Evolutionary conservation across 2,888 invertebrate genomes (phyloP).

Genomic region (Eretmocerus hayati): DNA sequence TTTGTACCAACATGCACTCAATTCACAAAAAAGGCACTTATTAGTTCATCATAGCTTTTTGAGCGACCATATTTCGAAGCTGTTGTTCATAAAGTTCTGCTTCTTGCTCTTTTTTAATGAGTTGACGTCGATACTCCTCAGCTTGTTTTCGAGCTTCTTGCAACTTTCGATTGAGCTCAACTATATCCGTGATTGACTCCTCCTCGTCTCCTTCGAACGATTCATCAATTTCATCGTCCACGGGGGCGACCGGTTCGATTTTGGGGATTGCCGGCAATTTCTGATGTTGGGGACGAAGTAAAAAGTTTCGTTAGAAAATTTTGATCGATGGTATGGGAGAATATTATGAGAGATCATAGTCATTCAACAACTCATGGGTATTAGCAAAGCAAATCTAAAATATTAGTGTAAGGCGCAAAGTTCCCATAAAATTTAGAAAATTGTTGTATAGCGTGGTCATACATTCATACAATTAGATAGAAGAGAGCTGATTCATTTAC

Average conservation of each 20-base stretch:
- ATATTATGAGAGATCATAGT: too few relatives aligned
- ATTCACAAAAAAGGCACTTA: conserved; percentile 23
- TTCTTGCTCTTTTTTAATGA: conserved; percentile 44
- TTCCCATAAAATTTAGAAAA: conserved; percentile 11
- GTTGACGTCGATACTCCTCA: conserved; percentile 43
- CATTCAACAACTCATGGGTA: too few relatives aligned
- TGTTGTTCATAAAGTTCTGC: conserved; percentile 46
- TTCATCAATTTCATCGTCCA: conserved; percentile 41
- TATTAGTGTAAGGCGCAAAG: too few relatives aligned
- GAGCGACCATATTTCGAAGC: conserved; percentile 36
- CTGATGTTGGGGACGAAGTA: too few relatives aligned
- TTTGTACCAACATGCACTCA: too few relatives aligned
- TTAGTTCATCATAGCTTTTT: conserved; percentile 28
- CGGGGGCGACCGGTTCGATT: conserved; percentile 32
- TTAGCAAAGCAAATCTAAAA: too few relatives aligned
- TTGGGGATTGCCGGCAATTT: conserved; percentile 25
- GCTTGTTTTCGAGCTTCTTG: conserved; percentile 41
- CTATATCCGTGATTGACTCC: conserved; percentile 41
- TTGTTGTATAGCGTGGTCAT: neutral
- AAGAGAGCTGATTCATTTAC: neutral
- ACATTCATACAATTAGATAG: neutral
- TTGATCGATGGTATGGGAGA: too few relatives aligned
- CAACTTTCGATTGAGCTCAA: conserved; percentile 41
- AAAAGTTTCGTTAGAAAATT: too few relatives aligned
- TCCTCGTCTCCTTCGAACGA: conserved; percentile 41